phyloP scores from a whole-genome alignment of 2,888 invertebrate species.

The Caenorhabditis sp. region DNA sequence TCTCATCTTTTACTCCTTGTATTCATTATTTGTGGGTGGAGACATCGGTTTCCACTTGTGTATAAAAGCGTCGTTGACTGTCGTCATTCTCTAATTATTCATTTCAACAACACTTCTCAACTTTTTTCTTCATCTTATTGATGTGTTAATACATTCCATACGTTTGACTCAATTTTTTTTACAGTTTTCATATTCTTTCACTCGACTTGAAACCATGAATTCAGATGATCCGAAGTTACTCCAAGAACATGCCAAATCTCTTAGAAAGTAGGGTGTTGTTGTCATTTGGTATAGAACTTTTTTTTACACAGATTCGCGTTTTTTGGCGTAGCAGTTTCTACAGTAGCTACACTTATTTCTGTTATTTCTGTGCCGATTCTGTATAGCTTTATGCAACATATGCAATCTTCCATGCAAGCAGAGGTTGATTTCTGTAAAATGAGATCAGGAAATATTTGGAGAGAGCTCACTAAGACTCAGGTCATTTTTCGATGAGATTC shows the following conservation, averaged over 20 bases:
- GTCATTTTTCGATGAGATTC: slow-evolving; percentile 4
- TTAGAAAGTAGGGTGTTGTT: slow-evolving; percentile 23
- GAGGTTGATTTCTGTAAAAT: slow-evolving; percentile 49
- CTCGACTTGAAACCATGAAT: slow-evolving; percentile 27
- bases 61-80: slow-evolving; percentile 40
- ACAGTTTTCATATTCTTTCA: not conserved
- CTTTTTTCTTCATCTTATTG: not conserved
- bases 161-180: not conserved
- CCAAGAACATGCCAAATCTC: slow-evolving; percentile 36
- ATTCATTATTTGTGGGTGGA: not conserved
- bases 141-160: slow-evolving; percentile 7
- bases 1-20: not conserved
- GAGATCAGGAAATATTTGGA: slow-evolving; percentile 46
- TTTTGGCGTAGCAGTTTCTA: slow-evolving; percentile 45
- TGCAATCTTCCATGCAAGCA: slow-evolving; percentile 48
- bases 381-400: slow-evolving; percentile 54
- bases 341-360: slow-evolving; percentile 41
- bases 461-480: slow-evolving; percentile 43
- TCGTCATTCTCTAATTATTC: slow-evolving; percentile 45
- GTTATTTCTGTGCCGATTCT: slow-evolving; percentile 49
- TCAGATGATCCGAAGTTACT: slow-evolving; percentile 37
- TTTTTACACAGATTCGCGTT: slow-evolving; percentile 25
- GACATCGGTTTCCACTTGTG: not conserved
- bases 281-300: too few relatives aligned
- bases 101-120: slow-evolving; percentile 16